phyloP scores from a whole-genome alignment of 2,113 vertebrate species.

The Phrynosoma platyrhinos region DNA sequence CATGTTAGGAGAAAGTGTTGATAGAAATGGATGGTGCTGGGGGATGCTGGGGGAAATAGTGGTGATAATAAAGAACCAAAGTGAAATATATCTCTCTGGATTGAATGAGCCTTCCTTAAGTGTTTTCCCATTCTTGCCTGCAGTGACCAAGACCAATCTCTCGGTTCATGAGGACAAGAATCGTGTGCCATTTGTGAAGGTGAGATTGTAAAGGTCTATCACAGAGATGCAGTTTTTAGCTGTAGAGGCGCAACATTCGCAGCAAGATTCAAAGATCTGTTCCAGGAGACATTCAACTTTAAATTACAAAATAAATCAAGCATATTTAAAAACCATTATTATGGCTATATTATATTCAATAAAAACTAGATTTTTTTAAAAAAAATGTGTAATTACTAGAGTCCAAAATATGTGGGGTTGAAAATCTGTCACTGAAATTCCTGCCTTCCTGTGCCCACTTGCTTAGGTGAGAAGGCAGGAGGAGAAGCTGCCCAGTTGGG shows the following conservation, averaged over 20 bases:
- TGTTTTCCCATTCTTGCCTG: slow-evolving; percentile 32
- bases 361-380: neutral
- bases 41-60: neutral
- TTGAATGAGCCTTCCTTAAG: neutral
- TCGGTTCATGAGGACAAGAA: slow-evolving; percentile 96
- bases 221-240: neutral
- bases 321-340: neutral
- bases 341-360: neutral
- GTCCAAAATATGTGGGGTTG: neutral
- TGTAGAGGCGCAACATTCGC: neutral
- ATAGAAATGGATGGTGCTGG: neutral
- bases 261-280: neutral
- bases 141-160: slow-evolving; percentile 94
- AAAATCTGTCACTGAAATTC: neutral
- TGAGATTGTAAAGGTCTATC: slow-evolving; percentile 65
- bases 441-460: neutral
- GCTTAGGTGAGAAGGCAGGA: neutral
- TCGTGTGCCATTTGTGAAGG: slow-evolving; percentile 96
- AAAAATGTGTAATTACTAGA: neutral
- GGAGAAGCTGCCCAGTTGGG: neutral
- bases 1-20: neutral
- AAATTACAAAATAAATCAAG: neutral
- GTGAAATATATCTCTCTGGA: neutral
- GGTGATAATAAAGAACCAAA: neutral
- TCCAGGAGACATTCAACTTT: neutral